Percentiles rank a stretch among this genome's conserved stretches.
Evolutionary conservation across 2,888 invertebrate genomes (phyloP).

Genomic region (Apodemia mormo): DNA sequence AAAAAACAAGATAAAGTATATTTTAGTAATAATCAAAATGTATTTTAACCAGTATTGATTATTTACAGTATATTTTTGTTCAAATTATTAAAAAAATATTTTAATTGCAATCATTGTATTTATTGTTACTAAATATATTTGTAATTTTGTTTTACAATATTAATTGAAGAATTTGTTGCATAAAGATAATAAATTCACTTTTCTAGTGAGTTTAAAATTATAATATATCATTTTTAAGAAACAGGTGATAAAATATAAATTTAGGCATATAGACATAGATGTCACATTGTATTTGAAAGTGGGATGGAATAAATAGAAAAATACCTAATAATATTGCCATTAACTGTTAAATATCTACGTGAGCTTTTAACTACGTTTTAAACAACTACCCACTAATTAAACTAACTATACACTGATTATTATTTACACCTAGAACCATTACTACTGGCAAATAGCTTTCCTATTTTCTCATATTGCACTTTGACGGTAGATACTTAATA

Average conservation of each 20-base stretch:
- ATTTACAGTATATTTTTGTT: too few relatives aligned
- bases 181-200: too few relatives aligned
- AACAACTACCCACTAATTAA: slow-evolving; percentile 50
- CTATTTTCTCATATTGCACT: slow-evolving; percentile 44
- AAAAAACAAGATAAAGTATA: too few relatives aligned
- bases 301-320: neutral
- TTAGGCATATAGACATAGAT: neutral
- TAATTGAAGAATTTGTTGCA: too few relatives aligned
- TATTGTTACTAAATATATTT: too few relatives aligned
- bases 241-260: neutral
- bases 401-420: slow-evolving; percentile 45
- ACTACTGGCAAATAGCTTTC: slow-evolving; percentile 48
- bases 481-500: slow-evolving; percentile 32
- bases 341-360: slow-evolving; percentile 20
- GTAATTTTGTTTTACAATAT: too few relatives aligned
- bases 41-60: too few relatives aligned
- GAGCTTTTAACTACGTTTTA: slow-evolving; percentile 37
- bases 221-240: neutral
- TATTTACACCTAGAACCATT: slow-evolving; percentile 54
- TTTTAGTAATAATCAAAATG: too few relatives aligned
- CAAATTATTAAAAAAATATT: too few relatives aligned
- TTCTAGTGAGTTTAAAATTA: too few relatives aligned
- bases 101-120: too few relatives aligned
- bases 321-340: neutral
- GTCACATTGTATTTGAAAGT: neutral